These are phyloP conservation scores for Eustalomyia histrio DNA, from an alignment of 2,888 invertebrate species.

Conservation along the genomic window DNA sequence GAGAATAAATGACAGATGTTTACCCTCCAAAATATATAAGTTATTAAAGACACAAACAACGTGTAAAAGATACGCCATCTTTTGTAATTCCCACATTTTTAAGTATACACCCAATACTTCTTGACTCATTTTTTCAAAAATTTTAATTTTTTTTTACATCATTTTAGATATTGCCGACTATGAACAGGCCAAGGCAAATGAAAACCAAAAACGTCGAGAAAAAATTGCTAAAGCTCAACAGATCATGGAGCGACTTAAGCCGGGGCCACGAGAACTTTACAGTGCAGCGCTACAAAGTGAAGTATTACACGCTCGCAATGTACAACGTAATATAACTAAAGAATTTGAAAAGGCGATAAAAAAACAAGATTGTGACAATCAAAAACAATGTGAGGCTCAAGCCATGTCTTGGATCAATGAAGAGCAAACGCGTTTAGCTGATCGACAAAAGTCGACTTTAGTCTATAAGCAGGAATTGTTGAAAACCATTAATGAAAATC, in stretches of 20 bases:
- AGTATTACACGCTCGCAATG: constrained; percentile 74
- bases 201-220: constrained; percentile 70
- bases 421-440: constrained; percentile 74
- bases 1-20: no score
- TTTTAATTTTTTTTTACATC: not conserved
- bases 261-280: constrained; percentile 76
- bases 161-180: constrained; percentile 55
- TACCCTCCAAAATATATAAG: no score
- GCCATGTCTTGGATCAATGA: constrained; percentile 77
- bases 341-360: constrained; percentile 71
- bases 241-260: constrained; percentile 74
- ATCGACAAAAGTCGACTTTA: constrained; percentile 69
- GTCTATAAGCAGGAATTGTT: constrained; percentile 74
- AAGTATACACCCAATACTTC: no score
- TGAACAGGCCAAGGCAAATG: constrained; percentile 69
- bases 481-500: constrained; percentile 72
- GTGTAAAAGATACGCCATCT: no score
- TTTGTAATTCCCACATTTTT: no score
- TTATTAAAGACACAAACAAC: no score
- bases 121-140: no score
- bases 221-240: constrained; percentile 75
- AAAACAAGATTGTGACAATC: constrained; percentile 73
- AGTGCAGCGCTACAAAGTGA: constrained; percentile 77
- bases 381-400: constrained; percentile 73
- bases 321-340: constrained; percentile 73